A percentile compares a stretch with the other conserved stretches of the same genome.
Evolutionary conservation across 2,888 invertebrate species (phyloP).

Genomic region (Oscheius myriophilus): DNA sequence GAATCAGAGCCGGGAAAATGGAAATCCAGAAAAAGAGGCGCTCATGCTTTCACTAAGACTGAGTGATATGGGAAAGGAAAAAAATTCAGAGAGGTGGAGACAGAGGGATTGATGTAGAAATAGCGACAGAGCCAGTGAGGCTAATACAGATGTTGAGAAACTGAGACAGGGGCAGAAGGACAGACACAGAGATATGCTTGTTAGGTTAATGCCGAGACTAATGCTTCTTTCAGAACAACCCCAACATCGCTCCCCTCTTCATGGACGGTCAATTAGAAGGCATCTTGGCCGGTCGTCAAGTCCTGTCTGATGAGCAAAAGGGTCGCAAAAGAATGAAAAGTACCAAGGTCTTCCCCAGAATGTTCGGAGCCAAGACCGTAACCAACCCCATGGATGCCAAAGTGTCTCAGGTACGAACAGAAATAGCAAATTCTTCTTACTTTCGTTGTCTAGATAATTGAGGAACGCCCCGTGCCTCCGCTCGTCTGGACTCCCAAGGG

Average conservation of each 20-base stretch:
- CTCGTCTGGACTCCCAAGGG: conserved; percentile 60
- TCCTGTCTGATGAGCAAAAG: conserved; percentile 51
- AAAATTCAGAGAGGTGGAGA: too few species aligned
- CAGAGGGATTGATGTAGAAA: too few species aligned
- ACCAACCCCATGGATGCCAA: conserved; percentile 52
- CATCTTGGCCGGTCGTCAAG: conserved; percentile 48
- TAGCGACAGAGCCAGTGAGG: too few species aligned
- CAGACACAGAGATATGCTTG: too few species aligned
- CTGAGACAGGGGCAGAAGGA: too few species aligned
- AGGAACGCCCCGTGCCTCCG: conserved; percentile 61
- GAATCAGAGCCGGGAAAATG: too few species aligned
- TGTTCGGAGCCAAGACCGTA: conserved; percentile 44
- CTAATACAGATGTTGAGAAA: too few species aligned
- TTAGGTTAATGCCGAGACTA: too few species aligned
- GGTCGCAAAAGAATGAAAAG: conserved; percentile 38
- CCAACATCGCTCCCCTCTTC: conserved; percentile 59
- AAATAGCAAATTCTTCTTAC: too few species aligned
- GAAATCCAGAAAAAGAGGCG: too few species aligned
- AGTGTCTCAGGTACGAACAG: conserved; percentile 41
- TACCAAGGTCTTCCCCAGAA: conserved; percentile 46
- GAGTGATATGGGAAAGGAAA: too few species aligned
- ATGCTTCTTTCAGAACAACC: conserved; percentile 58
- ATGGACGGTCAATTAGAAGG: conserved; percentile 52
- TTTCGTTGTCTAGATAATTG: conserved; percentile 44
- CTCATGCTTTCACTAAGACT: too few species aligned